Base-by-base conservation (phyloP, 2,797 vertebrate genomes). In the Clamator glandarius region DNA sequence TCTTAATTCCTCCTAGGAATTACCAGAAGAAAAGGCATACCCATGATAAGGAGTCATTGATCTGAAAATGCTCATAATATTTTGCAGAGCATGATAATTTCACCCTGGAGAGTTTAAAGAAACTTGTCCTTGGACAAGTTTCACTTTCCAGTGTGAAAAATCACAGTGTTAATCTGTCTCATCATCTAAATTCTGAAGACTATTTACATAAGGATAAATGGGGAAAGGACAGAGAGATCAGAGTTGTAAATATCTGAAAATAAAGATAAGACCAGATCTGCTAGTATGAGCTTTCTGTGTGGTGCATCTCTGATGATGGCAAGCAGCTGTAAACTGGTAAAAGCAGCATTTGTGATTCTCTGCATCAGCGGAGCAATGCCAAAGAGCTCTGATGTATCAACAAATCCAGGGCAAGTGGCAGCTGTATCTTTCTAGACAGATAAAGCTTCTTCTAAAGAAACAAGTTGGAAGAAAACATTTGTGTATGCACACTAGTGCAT, bases 261-360 rank as follows among this genome's bases (percentile, higher is more conserved):
- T 76, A 82, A 78, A 94, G 94, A 88, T 93, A 97, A 94, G 76
- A 48, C 66, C 17, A 63, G 59, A 90, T 84, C 83, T 90, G 28
- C 48, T n/a, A 10, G 58, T 63, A 46, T 15, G 78, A 93, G 39
- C 51, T 81, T 87, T 85, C 72, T 51, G 11, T 55, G 59, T 39
- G n/a, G 51, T 91, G 74, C 48, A 67, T 86, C 85, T 90, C 23
- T 61, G 87, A 86, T 73, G 89, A 95, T 39, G 77, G 67, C 92
- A 93, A 91, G 84, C 73, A 95, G 69, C 70, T 91, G 69, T 88
- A 74, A 73, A 94, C 39, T 63, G 67, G 31, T 50, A 55, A 48
- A 94, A 89, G 83, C 84, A 82, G 80, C 52, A 84, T 88, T 94
- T 90, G 83, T 67, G 90, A 87, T 75, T 78, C 88, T 86, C 87